These are phyloP conservation scores for Dendrolimus pini DNA, from an alignment of 2,888 invertebrate genomes.

Conservation along the genomic window DNA sequence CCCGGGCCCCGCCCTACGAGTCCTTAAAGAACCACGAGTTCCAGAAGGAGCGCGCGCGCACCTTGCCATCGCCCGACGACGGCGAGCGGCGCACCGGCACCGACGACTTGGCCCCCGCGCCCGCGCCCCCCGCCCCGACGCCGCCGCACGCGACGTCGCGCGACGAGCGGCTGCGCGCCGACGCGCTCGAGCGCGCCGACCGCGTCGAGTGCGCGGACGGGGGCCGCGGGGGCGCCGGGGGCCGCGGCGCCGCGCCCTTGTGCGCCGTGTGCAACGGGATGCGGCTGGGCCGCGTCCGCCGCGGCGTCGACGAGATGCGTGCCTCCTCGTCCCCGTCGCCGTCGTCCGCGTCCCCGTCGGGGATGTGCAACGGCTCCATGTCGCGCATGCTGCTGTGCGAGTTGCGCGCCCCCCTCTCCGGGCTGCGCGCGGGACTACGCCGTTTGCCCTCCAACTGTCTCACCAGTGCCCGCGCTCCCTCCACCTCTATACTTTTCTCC, in stretches of 20 bases:
- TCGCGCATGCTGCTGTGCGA: constrained; percentile 58
- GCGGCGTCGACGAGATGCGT: constrained; percentile 76
- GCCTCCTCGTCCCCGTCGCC: constrained; percentile 66
- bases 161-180: constrained; percentile 23
- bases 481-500: constrained; percentile 88
- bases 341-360: constrained; percentile 69
- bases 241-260: constrained; percentile 76
- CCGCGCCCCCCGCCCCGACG: constrained; percentile 35
- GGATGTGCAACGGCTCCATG: constrained; percentile 62
- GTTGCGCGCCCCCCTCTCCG: constrained; percentile 14
- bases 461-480: constrained; percentile 86
- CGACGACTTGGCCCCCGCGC: constrained; percentile 48
- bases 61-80: constrained; percentile 76
- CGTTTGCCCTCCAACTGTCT: constrained; percentile 80
- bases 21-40: constrained; percentile 77
- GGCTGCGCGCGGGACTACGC: constrained; percentile 26
- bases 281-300: constrained; percentile 73
- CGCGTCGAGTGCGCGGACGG: constrained; percentile 31
- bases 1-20: constrained; percentile 18
- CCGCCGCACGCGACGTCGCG: constrained; percentile 30
- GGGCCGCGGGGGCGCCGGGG: constrained; percentile 47
- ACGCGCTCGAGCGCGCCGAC: constrained; percentile 38
- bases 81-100: constrained; percentile 52
- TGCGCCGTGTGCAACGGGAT: constrained; percentile 79
- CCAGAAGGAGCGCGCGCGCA: constrained; percentile 84